Conservation (phyloP, 2,113 vertebrate species). For the Notarius lentiginosus region DNA sequence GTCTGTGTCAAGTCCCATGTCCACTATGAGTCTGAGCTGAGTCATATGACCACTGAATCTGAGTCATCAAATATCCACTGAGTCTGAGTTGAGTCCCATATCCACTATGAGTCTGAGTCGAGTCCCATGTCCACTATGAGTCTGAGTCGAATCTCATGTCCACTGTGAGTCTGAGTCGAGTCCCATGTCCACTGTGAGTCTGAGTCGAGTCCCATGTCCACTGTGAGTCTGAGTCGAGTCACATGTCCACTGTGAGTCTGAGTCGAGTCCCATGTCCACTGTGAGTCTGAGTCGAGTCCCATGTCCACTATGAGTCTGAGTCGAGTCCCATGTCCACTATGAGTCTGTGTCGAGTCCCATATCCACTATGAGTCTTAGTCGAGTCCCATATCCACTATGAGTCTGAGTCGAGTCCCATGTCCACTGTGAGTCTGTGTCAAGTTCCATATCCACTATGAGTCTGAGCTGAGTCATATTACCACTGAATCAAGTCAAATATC, state of each 20-base stretch:
- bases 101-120: background rate
- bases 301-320: background rate
- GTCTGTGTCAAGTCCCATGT: background rate
- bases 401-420: too few species aligned
- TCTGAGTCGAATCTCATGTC: background rate
- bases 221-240: background rate
- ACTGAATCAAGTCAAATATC: background rate
- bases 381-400: too few species aligned
- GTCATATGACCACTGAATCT: background rate
- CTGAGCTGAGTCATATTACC: too few species aligned
- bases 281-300: background rate
- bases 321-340: background rate
- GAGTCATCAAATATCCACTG: background rate
- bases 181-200: background rate
- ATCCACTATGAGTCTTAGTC: too few species aligned
- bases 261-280: background rate
- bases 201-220: background rate
- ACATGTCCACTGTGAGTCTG: background rate
- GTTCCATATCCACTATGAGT: background rate
- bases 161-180: background rate
- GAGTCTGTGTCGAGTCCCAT: background rate
- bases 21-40: background rate
- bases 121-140: background rate
- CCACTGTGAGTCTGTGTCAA: background rate
- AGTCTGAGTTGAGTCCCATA: background rate